Conservation (phyloP, 2,113 vertebrate genomes). For the Triplophysa dalaica region DNA sequence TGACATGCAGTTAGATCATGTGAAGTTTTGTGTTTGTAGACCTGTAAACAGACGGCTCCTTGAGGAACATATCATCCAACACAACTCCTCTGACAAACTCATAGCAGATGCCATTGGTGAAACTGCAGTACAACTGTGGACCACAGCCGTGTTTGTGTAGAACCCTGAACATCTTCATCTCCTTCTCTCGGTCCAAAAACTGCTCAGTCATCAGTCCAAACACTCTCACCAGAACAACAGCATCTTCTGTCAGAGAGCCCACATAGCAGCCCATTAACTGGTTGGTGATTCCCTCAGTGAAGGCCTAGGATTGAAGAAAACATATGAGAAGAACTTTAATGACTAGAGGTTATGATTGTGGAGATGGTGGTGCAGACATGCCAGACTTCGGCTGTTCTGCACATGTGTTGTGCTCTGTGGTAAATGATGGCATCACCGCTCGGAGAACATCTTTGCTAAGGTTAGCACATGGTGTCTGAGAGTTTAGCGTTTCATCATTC, state of each 20-base stretch:
- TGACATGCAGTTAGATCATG: background rate
- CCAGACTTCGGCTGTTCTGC: too few species aligned
- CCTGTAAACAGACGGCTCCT: slow-evolving; percentile 75
- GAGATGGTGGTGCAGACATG: too few species aligned
- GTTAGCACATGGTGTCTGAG: too few species aligned
- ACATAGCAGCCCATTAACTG: slow-evolving; percentile 74
- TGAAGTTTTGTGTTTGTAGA: slow-evolving; percentile 34
- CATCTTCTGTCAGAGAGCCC: slow-evolving; percentile 61
- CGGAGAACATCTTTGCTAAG: too few species aligned
- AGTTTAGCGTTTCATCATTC: too few species aligned
- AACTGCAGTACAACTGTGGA: slow-evolving; percentile 77
- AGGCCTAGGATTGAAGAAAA: slow-evolving; percentile 47
- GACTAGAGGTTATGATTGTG: too few species aligned
- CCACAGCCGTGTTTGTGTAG: slow-evolving; percentile 70
- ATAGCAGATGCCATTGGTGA: slow-evolving; percentile 79
- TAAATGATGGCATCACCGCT: too few species aligned
- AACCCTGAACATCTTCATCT: slow-evolving; percentile 72
- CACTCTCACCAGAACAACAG: slow-evolving; percentile 70
- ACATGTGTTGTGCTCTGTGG: too few species aligned
- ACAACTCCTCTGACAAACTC: slow-evolving; percentile 70
- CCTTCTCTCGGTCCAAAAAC: slow-evolving; percentile 68
- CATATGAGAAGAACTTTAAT: background rate
- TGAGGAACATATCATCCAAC: slow-evolving; percentile 70
- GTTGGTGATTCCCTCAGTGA: slow-evolving; percentile 80
- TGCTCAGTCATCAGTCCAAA: slow-evolving; percentile 75